Percentiles rank a stretch among this genome's conserved stretches.
phyloP scores from a whole-genome alignment of 2,113 vertebrate genomes.

The Epinephelus fuscoguttatus region DNA sequence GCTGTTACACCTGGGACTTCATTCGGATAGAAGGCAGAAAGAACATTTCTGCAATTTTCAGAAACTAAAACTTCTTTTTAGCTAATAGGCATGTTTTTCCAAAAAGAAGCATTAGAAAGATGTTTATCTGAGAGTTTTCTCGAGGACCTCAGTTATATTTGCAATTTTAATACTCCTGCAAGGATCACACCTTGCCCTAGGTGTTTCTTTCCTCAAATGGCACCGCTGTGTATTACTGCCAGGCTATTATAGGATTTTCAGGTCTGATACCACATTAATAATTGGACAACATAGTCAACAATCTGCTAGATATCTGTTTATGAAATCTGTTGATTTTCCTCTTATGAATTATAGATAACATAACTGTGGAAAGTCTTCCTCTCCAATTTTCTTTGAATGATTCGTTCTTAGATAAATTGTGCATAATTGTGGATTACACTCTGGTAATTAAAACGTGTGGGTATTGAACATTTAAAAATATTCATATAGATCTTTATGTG shows the following conservation, averaged over 20 bases:
- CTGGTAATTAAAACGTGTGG: constrained; percentile 49
- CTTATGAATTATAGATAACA: constrained; percentile 56
- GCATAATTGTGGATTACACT: constrained; percentile 33
- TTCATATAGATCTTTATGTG: background rate
- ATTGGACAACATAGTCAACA: constrained; percentile 51
- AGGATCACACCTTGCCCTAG: constrained; percentile 48
- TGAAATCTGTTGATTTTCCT: constrained; percentile 48
- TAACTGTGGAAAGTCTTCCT: constrained; percentile 5
- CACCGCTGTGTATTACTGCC: constrained; percentile 30
- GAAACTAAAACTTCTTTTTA: constrained; percentile 15
- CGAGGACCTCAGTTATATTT: constrained; percentile 42
- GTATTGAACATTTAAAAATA: constrained; percentile 10
- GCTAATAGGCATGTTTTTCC: constrained; percentile 35
- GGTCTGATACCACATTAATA: constrained; percentile 53
- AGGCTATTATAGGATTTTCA: constrained; percentile 51
- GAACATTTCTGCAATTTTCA: constrained; percentile 24
- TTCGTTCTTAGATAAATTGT: constrained; percentile 39
- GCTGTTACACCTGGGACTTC: constrained; percentile 8
- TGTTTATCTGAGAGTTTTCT: constrained; percentile 29
- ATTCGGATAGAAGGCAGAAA: constrained; percentile 2
- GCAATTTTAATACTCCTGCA: constrained; percentile 50
- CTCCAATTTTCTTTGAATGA: constrained; percentile 49
- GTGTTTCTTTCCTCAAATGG: constrained; percentile 36
- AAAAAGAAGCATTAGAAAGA: constrained; percentile 32
- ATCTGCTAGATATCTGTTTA: constrained; percentile 37